phyloP scores from a whole-genome alignment of 2,113 vertebrate species.

The Otis tarda region DNA sequence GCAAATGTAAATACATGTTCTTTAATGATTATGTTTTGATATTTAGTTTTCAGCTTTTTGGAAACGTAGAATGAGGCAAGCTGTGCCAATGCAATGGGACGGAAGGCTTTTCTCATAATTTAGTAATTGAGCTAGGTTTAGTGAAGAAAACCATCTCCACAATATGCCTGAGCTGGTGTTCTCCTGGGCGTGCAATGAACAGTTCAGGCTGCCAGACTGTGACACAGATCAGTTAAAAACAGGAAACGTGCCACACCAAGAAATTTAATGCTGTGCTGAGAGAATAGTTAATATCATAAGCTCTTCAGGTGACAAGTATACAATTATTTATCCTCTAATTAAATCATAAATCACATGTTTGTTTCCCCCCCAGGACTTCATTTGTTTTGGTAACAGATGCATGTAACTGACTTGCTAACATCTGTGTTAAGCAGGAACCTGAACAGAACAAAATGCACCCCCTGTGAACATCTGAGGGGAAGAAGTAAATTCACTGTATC shows the following conservation, averaged over 20 bases:
- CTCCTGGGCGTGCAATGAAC: not conserved
- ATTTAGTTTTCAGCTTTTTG: not conserved
- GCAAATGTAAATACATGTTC: not conserved
- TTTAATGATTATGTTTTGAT: not conserved
- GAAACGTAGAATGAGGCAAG: not conserved
- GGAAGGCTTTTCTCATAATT: not conserved
- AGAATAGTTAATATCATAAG: not conserved
- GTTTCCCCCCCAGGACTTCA: not conserved
- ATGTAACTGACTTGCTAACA: not conserved
- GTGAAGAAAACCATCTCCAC: not conserved
- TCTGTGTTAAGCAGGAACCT: not conserved
- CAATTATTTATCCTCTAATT: not conserved
- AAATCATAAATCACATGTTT: not conserved
- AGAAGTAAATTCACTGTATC: not conserved
- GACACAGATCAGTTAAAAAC: not conserved
- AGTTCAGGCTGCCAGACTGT: not conserved
- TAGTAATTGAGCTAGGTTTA: not conserved
- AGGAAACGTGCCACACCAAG: conserved; percentile 33
- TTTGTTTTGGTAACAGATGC: not conserved
- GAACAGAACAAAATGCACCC: not conserved
- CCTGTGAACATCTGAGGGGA: not conserved
- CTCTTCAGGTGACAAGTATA: not conserved
- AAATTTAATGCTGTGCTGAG: not conserved
- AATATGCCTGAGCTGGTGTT: not conserved
- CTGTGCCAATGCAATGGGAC: not conserved